Evolutionary conservation across 1,140 invertebrate species (phyloP), one percentile per base, ranked within the genome.

Genomic region (Sipha flava): DNA sequence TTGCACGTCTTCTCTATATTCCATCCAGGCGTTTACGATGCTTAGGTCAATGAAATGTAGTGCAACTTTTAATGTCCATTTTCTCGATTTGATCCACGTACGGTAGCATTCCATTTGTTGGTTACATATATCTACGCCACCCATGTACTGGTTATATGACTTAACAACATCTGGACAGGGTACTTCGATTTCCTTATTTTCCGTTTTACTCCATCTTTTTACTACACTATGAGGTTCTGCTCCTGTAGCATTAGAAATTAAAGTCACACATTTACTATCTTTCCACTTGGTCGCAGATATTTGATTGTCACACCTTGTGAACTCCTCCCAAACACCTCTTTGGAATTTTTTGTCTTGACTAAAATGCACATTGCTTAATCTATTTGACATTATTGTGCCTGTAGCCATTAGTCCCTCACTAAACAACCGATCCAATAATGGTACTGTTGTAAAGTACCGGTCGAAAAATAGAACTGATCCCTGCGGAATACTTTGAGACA

Each of bases 21-120:
- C 80, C 52, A 85, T 73, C 84, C 84, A 85, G 47, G 49, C 64
- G 79, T 85, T 85, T 2, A 83, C 82, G 47, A 85, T 68, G 7
- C 21, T 10, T 54, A 54, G 26, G 14, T 54, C 52, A 12, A 54
- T 54, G 14, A 54, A 54, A 18, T 54, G 52, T 12, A 54, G 2
- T 26, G 23, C 21, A 12, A 54, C 21, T 29, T 57, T 57, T 12
- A 57, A 0, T 5, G 23, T 57, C 54, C 54, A 57, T 4, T 57
- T 57, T 29, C 4, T 57, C 14, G 7, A 54, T 29, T 57, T 57
- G 18, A 57, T 29, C 23, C 9, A 79, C n/a, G 82, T 83, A 66
- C 23, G 23, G 14, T 54, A 54, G 3, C 9, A 7, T 54, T 54
- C 52, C 52, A 54, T 54, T 54, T 54, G 52, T 14, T 54, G 52